Evolutionary conservation across 2,888 invertebrate species (phyloP).

Genomic region (Nomada fucata): DNA sequence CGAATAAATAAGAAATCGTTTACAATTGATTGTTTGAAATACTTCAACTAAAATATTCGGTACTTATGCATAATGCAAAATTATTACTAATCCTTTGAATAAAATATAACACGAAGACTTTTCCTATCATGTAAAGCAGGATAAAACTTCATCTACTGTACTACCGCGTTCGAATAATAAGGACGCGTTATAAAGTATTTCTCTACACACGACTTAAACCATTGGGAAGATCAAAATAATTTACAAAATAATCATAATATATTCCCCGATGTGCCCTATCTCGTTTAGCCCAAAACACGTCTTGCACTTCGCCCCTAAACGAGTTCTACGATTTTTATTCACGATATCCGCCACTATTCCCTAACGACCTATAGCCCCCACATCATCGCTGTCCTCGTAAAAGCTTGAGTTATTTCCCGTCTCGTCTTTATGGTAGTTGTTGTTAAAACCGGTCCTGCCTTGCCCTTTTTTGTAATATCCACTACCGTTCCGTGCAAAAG

Average conservation of each 20-base stretch:
- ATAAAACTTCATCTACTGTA: too few species aligned
- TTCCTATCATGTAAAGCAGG: slow-evolving; percentile 16
- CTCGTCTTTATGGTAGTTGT: slow-evolving; percentile 90
- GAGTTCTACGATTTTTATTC: slow-evolving; percentile 71
- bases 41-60: not conserved
- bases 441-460: slow-evolving; percentile 89
- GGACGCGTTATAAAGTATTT: too few species aligned
- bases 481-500: slow-evolving; percentile 61
- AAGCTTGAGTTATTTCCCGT: slow-evolving; percentile 89
- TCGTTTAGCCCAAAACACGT: slow-evolving; percentile 55
- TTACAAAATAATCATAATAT: slow-evolving; percentile 55
- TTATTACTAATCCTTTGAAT: slow-evolving; percentile 45
- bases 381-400: slow-evolving; percentile 87
- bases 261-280: slow-evolving; percentile 51
- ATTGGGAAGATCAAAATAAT: too few species aligned
- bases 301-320: slow-evolving; percentile 65
- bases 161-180: too few species aligned
- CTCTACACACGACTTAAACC: too few species aligned
- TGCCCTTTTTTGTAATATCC: slow-evolving; percentile 88
- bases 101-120: slow-evolving; percentile 5
- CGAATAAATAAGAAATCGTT: slow-evolving; percentile 44
- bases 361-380: slow-evolving; percentile 81
- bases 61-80: not conserved
- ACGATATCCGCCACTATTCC: slow-evolving; percentile 78
- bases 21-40: not conserved